Evolutionary conservation across 2,888 invertebrate species (phyloP).

Genomic region (Agonopterix alstromeriana): DNA sequence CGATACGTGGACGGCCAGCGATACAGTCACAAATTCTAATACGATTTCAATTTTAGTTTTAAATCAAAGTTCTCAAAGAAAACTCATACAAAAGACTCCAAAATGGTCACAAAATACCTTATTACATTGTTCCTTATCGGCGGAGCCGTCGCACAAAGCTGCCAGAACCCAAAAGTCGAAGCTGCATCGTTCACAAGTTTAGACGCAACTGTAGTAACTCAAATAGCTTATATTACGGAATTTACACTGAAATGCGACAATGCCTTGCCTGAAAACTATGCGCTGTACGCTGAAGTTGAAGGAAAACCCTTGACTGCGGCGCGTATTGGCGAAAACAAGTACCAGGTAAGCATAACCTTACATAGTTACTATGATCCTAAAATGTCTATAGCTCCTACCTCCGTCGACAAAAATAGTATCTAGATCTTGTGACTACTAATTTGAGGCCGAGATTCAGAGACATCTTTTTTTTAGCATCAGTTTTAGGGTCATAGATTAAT

Average conservation of each 20-base stretch:
- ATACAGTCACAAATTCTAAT: constrained; percentile 3
- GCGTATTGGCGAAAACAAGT: constrained; percentile 84
- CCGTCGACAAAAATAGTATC: too few species aligned
- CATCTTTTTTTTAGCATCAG: too few species aligned
- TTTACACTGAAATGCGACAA: constrained; percentile 90
- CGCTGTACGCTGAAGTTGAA: constrained; percentile 92
- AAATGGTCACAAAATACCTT: constrained; percentile 65
- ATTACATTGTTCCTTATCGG: constrained; percentile 39
- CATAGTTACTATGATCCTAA: neutral
- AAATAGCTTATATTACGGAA: constrained; percentile 93
- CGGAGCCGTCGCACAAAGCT: constrained; percentile 43
- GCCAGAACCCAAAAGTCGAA: constrained; percentile 80
- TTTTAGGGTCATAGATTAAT: too few species aligned
- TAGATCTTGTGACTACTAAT: too few species aligned
- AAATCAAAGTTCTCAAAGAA: constrained; percentile 24
- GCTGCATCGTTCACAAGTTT: constrained; percentile 92
- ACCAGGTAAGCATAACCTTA: constrained; percentile 81
- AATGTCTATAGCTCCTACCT: too few species aligned
- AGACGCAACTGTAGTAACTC: constrained; percentile 93
- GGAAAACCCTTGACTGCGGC: constrained; percentile 92
- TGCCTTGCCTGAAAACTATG: constrained; percentile 78
- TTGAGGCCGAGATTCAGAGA: too few species aligned
- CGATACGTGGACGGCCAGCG: constrained; percentile 17
- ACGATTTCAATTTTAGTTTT: constrained; percentile 19
- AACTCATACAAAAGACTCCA: constrained; percentile 31